Base-by-base conservation (phyloP, 2,888 invertebrate species). In the Onthophagus sagittarius region DNA sequence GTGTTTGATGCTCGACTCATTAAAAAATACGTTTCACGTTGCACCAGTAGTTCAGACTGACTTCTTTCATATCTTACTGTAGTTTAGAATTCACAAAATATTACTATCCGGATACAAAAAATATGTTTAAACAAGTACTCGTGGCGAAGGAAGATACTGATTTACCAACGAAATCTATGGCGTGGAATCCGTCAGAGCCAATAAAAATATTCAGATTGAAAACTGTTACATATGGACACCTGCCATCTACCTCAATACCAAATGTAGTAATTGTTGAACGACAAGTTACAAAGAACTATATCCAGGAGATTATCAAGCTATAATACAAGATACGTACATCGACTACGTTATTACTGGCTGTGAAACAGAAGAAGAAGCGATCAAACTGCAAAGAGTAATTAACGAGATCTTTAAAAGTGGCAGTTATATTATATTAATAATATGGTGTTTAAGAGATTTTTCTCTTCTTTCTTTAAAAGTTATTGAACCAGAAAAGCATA, bases 161-260 rank as follows among this genome's bases (percentile, higher is more conserved):
- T 31, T 33, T 31, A n/a, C 5, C 69, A 69, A 69, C 23, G 69
- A 9, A 69, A 23, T 15, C 11, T 69, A 13, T 69, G 69, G 69
- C 31, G 15, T 5, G 31, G n/a, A 32, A 33, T 23, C 23, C 69
- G 2, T n/a, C 11, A 9, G 15, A 69, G n/a, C 13, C 14, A 13
- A 2, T 69, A 69, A 69, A 69, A 33, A 33, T 32, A 14, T 69
- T 15, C 13, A 7, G 39, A 69, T 33, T 69, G n/a, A 14, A 15
- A 13, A 69, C 69, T 11, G 69, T 69, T 13, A 69, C 69, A 23
- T 69, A 69, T 32, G 69, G 69, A 9, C 69, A 69, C 31, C 69
- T 32, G 33, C 69, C 7, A 33, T 33, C 5, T 33, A 33, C 6
- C 33, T 69, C n/a, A 14, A 9, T 6, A 64, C 64, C 11, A 64